Evolutionary conservation across 2,113 vertebrate genomes (phyloP).

Genomic region (Pomatostomus ruficeps): DNA sequence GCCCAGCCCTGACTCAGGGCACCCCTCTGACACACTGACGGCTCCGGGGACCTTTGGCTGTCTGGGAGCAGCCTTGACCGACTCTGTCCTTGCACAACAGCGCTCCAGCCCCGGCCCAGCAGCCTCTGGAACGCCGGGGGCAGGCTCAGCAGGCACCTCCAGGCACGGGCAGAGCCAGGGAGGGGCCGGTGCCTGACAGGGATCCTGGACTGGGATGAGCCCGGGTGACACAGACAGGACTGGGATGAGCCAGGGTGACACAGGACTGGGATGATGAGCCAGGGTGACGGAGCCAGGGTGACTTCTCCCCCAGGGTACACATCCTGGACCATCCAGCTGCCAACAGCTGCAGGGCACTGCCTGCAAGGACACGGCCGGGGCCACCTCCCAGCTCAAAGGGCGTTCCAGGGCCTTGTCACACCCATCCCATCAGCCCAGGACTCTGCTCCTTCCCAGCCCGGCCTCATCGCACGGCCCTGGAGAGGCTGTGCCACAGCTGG

Average conservation of each 20-base stretch:
- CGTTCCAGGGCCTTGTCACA: rapidly evolving
- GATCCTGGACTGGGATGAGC: neutral
- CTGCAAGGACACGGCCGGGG: rapidly evolving
- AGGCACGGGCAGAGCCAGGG: too few relatives aligned
- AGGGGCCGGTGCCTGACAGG: rapidly evolving
- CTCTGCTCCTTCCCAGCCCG: neutral
- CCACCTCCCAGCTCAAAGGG: neutral
- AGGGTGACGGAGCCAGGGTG: neutral
- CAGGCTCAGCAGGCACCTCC: neutral
- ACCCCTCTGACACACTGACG: neutral
- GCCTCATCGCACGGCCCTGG: neutral
- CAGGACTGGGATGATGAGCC: neutral
- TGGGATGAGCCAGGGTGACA: neutral
- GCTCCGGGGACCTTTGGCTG: neutral
- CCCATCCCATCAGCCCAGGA: neutral
- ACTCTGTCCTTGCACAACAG: neutral
- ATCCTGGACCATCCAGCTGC: neutral
- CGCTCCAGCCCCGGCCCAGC: rapidly evolving
- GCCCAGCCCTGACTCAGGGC: neutral
- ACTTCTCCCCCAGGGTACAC: neutral
- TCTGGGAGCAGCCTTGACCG: neutral
- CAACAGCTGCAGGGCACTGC: neutral
- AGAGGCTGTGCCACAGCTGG: neutral
- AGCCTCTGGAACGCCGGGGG: neutral
- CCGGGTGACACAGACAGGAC: neutral